Base-by-base conservation (phyloP, 1,140 invertebrate species). In the Potamilus streckersoni region DNA sequence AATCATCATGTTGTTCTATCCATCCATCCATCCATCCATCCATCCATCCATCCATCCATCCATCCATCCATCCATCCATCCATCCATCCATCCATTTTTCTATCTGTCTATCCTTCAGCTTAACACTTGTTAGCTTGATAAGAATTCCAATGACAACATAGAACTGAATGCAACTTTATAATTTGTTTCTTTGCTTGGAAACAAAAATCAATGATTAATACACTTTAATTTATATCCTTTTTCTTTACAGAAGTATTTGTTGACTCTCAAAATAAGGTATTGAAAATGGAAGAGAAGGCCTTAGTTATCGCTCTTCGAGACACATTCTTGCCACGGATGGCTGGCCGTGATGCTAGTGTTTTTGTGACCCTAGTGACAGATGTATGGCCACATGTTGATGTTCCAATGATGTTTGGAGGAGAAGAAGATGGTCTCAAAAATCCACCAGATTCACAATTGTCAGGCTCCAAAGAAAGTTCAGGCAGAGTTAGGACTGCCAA, bases 241-340 rank as follows among this genome's bases (percentile, higher is more conserved):
- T 49, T 11, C 38, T 8, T 49, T 49, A 49, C 38, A 49, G 70
- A 66, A 19, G 13, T 64, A 63, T 27, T 71, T 8, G 63, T 69
- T 19, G 71, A 80, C 59, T 16, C 31, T 14, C 76, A 77, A 8
- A 49, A 64, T 16, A 80, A 80, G 57, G 81, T 73, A 61, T 31
- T 82, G 4, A 59, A 60, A 11, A 73, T 83, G 61, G 88, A 89
- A 74, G 86, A 87, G 58, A 79, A 85, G 62, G 78, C 88, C 15
- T 64, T 89, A 14, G 88, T 88, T 6, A 83, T 76, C 19, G 83
- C 88, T 2, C 77, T 89, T 0, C 78, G 85, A 14, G 83, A 88
- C 78, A 84, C 85, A 2, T 87, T 89, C 81, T 67, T 89, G 56
- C 87, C 88, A 0, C 78, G 86, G 15, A 81, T 89, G 76, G 80